Conservation (phyloP, 2,888 invertebrate species). For the Pomacea canaliculata region DNA sequence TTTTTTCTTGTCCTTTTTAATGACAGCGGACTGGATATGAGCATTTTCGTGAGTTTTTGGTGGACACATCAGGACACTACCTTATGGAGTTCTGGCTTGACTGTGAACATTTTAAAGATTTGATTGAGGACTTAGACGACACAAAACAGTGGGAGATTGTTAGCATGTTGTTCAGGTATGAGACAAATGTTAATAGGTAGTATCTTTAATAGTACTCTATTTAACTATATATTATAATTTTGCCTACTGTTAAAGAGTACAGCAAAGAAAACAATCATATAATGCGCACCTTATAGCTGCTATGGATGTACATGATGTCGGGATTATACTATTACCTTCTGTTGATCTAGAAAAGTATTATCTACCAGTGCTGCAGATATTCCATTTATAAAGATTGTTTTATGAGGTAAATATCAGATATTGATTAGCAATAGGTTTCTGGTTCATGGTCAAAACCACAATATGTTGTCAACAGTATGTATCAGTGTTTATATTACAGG, state of each 20-base stretch:
- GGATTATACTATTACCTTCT: too few species aligned
- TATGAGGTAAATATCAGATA: too few species aligned
- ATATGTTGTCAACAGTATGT: too few species aligned
- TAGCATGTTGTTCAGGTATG: conserved; percentile 65
- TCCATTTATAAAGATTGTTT: too few species aligned
- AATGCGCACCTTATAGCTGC: too few species aligned
- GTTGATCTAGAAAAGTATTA: too few species aligned
- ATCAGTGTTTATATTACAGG: too few species aligned
- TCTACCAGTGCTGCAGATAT: too few species aligned
- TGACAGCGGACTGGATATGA: conserved; percentile 62
- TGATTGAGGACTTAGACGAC: conserved; percentile 66
- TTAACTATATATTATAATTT: neutral
- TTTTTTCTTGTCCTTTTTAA: neutral
- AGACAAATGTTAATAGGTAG: neutral
- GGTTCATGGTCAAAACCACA: too few species aligned
- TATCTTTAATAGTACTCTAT: neutral
- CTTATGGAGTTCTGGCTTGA: conserved; percentile 69
- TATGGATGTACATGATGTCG: too few species aligned
- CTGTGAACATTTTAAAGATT: conserved; percentile 69
- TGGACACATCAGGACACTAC: conserved; percentile 61
- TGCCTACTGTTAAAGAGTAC: neutral
- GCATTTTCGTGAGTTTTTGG: conserved; percentile 61
- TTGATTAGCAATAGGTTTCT: too few species aligned
- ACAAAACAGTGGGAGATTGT: conserved; percentile 56
- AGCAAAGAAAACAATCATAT: too few species aligned